Evolutionary conservation across 1,140 invertebrate species (phyloP).

Genomic region (Holcopasites calliopsidis): DNA sequence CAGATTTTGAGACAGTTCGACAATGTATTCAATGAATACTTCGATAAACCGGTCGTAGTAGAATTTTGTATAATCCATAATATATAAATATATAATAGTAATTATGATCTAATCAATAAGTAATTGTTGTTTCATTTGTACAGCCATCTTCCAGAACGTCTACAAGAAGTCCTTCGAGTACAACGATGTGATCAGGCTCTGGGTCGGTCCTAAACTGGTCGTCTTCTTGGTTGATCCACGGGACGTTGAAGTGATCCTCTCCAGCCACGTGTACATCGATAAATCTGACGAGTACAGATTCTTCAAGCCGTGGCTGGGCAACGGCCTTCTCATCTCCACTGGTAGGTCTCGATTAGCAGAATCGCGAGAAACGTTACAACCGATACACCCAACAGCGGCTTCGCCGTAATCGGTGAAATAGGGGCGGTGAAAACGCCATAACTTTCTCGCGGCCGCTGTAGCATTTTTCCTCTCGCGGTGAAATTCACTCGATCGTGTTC

Average conservation of each 20-base stretch:
- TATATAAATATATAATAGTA: too few relatives aligned
- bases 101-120: background rate
- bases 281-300: slow-evolving; percentile 86
- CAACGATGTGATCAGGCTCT: slow-evolving; percentile 83
- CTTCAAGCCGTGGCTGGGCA: slow-evolving; percentile 88
- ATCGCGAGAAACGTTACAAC: background rate
- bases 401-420: slow-evolving; percentile 7
- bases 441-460: slow-evolving; percentile 58
- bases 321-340: slow-evolving; percentile 87
- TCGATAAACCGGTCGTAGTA: too few relatives aligned
- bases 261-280: slow-evolving; percentile 87
- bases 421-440: slow-evolving; percentile 24
- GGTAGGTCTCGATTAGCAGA: too few relatives aligned
- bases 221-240: slow-evolving; percentile 87
- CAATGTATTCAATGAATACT: too few relatives aligned
- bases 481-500: slow-evolving; percentile 45
- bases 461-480: slow-evolving; percentile 50
- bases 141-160: slow-evolving; percentile 85
- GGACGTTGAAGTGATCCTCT: slow-evolving; percentile 87
- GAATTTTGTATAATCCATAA: too few relatives aligned
- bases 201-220: slow-evolving; percentile 87
- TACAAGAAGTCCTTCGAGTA: slow-evolving; percentile 81
- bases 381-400: background rate
- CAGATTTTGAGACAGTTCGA: too few relatives aligned
- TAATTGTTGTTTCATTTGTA: background rate